Percentiles rank a stretch among this genome's conserved stretches.
Evolutionary conservation across 2,113 vertebrate genomes (phyloP).

Genomic region (Myiagra hebetior): DNA sequence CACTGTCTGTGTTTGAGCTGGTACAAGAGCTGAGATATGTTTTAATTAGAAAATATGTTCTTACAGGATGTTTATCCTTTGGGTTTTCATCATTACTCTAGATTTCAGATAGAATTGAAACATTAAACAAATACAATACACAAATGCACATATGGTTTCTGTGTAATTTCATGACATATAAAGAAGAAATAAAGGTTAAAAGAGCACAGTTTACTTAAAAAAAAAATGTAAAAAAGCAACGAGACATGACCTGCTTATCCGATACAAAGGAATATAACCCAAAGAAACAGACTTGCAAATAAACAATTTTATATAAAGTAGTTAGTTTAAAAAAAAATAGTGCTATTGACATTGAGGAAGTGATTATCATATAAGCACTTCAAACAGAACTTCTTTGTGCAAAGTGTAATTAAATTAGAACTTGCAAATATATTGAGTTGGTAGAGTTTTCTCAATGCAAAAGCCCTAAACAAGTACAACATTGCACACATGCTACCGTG

Average conservation of each 20-base stretch:
- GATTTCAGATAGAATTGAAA: not conserved
- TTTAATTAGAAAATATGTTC: not conserved
- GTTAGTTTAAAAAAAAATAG: not conserved
- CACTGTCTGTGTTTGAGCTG: not conserved
- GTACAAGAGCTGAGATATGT: not conserved
- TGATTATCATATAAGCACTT: not conserved
- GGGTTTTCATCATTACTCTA: not conserved
- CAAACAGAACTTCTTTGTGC: not conserved
- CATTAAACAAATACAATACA: not conserved
- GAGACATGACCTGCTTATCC: not conserved
- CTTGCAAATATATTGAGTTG: not conserved
- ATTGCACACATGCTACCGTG: not conserved
- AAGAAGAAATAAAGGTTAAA: not conserved
- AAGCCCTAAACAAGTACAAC: not conserved
- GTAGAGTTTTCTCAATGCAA: not conserved
- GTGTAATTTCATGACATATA: not conserved
- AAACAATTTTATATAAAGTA: not conserved
- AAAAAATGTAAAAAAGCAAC: not conserved
- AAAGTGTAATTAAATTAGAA: slow-evolving; percentile 11
- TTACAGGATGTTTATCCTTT: not conserved
- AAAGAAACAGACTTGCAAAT: not conserved
- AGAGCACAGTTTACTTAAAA: not conserved
- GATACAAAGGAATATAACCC: not conserved
- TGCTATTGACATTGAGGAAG: not conserved
- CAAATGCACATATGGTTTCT: not conserved